Evolutionary conservation across 2,797 vertebrate species (phyloP).

Genomic region (Merluccius polli): DNA sequence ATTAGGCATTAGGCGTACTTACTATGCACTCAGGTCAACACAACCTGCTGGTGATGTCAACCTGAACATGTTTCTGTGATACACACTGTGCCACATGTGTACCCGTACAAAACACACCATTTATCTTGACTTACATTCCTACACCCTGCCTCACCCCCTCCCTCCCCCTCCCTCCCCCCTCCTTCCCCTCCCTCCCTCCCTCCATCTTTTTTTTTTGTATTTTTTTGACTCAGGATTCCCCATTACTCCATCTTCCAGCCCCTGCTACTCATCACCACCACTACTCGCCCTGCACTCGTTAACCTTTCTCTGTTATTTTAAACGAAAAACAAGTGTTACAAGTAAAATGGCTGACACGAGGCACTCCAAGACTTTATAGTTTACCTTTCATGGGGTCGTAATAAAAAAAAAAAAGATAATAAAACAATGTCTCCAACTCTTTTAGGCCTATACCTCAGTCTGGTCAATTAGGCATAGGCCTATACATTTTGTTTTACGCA

Average conservation of each 20-base stretch:
- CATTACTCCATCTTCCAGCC: conserved; percentile 36
- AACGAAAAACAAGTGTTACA: not conserved
- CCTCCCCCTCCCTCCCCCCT: conserved; percentile 47
- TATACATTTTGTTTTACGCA: not conserved
- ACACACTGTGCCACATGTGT: conserved; percentile 33
- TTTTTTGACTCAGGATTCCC: conserved; percentile 15
- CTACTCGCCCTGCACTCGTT: conserved; percentile 50
- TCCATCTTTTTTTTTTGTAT: conserved; percentile 28
- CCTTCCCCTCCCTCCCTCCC: conserved; percentile 51
- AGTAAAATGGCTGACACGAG: not conserved
- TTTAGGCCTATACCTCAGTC: not conserved
- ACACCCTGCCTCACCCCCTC: conserved; percentile 47
- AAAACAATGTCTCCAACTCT: too few relatives aligned
- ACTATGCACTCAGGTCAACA: not conserved
- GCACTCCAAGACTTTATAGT: not conserved
- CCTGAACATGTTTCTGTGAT: not conserved
- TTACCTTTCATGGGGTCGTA: not conserved
- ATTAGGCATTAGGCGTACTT: too few relatives aligned
- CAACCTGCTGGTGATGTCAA: not conserved
- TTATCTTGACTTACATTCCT: conserved; percentile 71
- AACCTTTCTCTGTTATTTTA: conserved; percentile 26
- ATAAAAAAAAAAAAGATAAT: too few relatives aligned
- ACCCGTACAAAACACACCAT: conserved; percentile 65
- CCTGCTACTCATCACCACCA: conserved; percentile 56
- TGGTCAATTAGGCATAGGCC: not conserved